Base-by-base conservation (phyloP, 1,140 invertebrate species). In the Myzus persicae region DNA sequence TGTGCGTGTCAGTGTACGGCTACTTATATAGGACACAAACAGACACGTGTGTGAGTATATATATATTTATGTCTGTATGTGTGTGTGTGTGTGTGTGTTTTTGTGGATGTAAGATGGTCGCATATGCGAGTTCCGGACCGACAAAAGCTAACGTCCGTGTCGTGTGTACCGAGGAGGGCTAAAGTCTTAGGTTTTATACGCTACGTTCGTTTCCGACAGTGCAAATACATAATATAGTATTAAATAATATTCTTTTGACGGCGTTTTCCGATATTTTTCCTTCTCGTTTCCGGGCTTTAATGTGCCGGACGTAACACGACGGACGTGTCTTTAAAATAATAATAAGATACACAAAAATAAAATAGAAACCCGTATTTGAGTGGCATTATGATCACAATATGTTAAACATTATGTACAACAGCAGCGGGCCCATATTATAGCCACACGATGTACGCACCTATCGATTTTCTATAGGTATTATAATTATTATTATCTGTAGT, bases 111-210 rank as follows among this genome's bases (percentile, higher is more conserved):
- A 3, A 76, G 31, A 18, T 76, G 14, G 59, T 76, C 14, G n/a
- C 59, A 76, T 36, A n/a, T 76, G 59, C 31, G 38, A 85, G 82
- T 84, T 84, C 38, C 82, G 82, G 38, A 9, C 40, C 84, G 84
- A 85, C 84, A 44, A 85, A 85, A 42, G 31, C 59, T 76, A 76
- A 76, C 59, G 59, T 76, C 59, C 59, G 59, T 76, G 59, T 76
- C 59, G 31, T 76, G 59, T 76, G 59, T 76, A n/a, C 59, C 5
- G 59, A 76, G 20, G 59, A 76, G 59, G 59, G 59, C 59, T n/a
- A 76, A 76, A 76, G n/a, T 76, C 59, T 76, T 76, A n/a, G 31
- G n/a, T 76, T 76, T 36, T 76, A 76, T 76, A 76, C 31, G 31
- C 31, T 67, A 67, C 14, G 18, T 18, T 18, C n/a, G n/a, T 76